phyloP scores from a whole-genome alignment of 2,888 invertebrate species.

The Rotaria sp. region DNA sequence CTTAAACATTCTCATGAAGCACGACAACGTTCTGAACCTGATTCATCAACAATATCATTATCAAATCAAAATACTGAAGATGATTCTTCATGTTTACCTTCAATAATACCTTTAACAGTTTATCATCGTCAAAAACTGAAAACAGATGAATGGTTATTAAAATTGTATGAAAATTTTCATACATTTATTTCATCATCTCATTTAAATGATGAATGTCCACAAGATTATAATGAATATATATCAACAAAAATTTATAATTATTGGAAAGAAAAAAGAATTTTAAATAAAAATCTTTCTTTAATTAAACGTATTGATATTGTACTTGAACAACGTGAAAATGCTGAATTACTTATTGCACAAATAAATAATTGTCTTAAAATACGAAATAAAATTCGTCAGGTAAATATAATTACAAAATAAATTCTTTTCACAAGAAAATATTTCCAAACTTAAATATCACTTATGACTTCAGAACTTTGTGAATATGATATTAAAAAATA shows the following conservation, averaged over 20 bases:
- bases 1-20: neutral
- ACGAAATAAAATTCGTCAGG: neutral
- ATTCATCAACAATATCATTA: neutral
- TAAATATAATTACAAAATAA: neutral
- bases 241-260: conserved; percentile 34
- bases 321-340: conserved; percentile 25
- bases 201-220: neutral
- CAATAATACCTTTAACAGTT: neutral
- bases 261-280: conserved; percentile 41
- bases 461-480: too few relatives aligned
- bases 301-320: conserved; percentile 15
- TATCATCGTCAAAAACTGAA: conserved; percentile 14
- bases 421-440: too few relatives aligned
- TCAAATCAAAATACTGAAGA: neutral
- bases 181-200: neutral
- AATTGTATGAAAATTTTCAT: neutral
- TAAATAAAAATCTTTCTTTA: conserved; percentile 25
- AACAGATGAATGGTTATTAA: neutral
- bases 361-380: conserved; percentile 6
- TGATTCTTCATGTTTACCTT: neutral
- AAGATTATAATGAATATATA: neutral
- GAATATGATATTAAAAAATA: too few relatives aligned
- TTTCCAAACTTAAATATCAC: too few relatives aligned
- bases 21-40: neutral
- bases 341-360: neutral